A percentile compares a stretch with the other conserved stretches of the same genome.
phyloP scores from a whole-genome alignment of 2,888 invertebrate genomes.

The Leptinotarsa peninsularis region DNA sequence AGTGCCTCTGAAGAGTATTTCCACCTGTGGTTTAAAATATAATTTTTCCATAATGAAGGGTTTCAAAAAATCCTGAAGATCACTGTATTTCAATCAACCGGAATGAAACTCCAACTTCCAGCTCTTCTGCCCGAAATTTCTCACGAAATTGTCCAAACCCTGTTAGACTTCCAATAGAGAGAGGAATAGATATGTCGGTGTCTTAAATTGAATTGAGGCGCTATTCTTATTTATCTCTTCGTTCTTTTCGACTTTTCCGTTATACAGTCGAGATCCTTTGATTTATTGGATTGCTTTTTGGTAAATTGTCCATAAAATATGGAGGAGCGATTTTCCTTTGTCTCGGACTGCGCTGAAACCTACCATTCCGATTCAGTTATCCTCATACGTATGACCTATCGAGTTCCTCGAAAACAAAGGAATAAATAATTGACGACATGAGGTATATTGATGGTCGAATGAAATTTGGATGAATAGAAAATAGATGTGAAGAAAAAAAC shows the following conservation, averaged over 20 bases:
- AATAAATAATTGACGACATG: not conserved
- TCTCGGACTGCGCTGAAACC: conserved; percentile 20
- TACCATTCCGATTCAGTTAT: conserved; percentile 14
- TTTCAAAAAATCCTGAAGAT: not conserved
- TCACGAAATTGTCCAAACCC: conserved; percentile 31
- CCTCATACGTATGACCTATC: not conserved
- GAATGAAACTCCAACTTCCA: not conserved
- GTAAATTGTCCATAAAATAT: conserved; percentile 49
- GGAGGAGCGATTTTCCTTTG: conserved; percentile 21
- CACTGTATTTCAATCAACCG: conserved; percentile 13
- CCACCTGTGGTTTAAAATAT: not conserved
- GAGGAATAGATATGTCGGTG: conserved; percentile 40
- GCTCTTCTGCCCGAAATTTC: not conserved
- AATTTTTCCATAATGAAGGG: not conserved
- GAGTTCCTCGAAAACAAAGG: conserved; percentile 11
- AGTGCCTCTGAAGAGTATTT: not conserved
- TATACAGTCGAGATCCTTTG: conserved; percentile 43
- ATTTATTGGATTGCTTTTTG: conserved; percentile 48
- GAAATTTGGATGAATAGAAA: not conserved
- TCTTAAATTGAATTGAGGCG: conserved; percentile 46
- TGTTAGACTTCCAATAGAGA: conserved; percentile 43
- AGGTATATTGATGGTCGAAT: not conserved
- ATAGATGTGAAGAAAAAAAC: too few relatives aligned
- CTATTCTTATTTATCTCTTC: conserved; percentile 44
- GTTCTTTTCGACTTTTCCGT: conserved; percentile 37